These are phyloP conservation scores for Doryteuthis pealeii DNA, from an alignment of 1,140 invertebrate genomes.

Conservation along the genomic window DNA sequence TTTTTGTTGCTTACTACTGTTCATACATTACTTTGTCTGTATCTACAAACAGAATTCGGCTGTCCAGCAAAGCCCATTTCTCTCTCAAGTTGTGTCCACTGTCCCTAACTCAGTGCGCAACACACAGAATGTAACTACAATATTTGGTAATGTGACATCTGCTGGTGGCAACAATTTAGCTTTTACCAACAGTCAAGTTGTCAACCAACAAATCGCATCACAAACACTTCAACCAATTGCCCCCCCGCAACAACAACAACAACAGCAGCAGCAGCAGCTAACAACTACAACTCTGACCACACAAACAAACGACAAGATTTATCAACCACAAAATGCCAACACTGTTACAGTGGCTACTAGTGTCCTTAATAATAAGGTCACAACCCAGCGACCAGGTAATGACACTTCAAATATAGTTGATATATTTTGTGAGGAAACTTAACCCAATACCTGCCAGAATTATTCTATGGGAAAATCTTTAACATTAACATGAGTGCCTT, in stretches of 20 bases:
- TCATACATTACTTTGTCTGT: slow-evolving; percentile 13
- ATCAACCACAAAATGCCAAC: neutral
- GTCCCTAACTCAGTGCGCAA: neutral
- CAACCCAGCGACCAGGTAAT: too few relatives aligned
- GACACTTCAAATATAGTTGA: too few relatives aligned
- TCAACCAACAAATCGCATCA: slow-evolving; percentile 18
- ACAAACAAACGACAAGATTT: slow-evolving; percentile 14
- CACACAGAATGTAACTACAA: slow-evolving; percentile 34
- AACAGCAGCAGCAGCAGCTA: slow-evolving; percentile 27
- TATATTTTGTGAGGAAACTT: too few relatives aligned
- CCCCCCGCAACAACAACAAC: slow-evolving; percentile 20
- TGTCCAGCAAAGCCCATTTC: slow-evolving; percentile 31
- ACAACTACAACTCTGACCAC: slow-evolving; percentile 28
- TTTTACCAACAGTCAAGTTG: slow-evolving; percentile 15
- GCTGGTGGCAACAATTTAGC: neutral
- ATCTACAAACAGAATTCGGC: slow-evolving; percentile 19
- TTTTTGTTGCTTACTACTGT: too few relatives aligned
- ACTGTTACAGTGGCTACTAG: too few relatives aligned
- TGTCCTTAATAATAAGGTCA: too few relatives aligned
- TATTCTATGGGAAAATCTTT: too few relatives aligned
- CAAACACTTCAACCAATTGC: slow-evolving; percentile 10
- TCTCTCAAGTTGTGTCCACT: slow-evolving; percentile 34
- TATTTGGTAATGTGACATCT: neutral
- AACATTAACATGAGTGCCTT: too few relatives aligned
- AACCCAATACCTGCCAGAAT: too few relatives aligned